These are phyloP conservation scores for Darevskia mixta DNA, from an alignment of 2,797 vertebrate genomes.

Conservation along the genomic window DNA sequence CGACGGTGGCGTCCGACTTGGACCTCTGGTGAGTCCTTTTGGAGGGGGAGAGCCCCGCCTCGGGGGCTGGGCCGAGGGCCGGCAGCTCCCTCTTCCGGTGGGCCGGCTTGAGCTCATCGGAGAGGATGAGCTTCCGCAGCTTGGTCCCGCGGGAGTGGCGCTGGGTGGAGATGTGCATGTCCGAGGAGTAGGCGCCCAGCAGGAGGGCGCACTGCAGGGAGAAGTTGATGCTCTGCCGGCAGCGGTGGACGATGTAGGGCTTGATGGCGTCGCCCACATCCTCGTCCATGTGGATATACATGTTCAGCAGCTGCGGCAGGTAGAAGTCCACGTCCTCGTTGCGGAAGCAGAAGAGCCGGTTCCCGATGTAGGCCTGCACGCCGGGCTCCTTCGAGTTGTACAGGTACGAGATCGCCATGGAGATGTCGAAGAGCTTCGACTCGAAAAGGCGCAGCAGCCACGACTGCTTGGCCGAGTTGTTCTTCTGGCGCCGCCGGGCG, in stretches of 20 bases:
- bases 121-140: constrained; percentile 92
- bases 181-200: constrained; percentile 93
- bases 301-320: constrained; percentile 96
- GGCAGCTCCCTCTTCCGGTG: constrained; percentile 81
- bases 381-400: constrained; percentile 98
- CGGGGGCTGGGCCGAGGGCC: constrained; percentile 69
- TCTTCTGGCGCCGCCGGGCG: constrained; percentile 84
- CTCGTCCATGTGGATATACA: constrained; percentile 99
- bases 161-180: constrained; percentile 99
- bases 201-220: constrained; percentile 94
- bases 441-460: constrained; percentile 96
- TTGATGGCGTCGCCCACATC: constrained; percentile 97
- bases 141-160: constrained; percentile 95
- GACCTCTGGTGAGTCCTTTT: constrained; percentile 97
- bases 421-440: constrained; percentile 96
- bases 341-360: constrained; percentile 93
- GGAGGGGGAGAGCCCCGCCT: constrained; percentile 89
- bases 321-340: constrained; percentile 95
- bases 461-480: constrained; percentile 93
- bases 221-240: constrained; percentile 95
- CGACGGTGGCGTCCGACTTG: constrained; percentile 93
- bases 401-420: constrained; percentile 98
- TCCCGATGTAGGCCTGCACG: constrained; percentile 97
- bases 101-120: constrained; percentile 92
- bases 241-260: constrained; percentile 95